Evolutionary conservation across 2,113 vertebrate genomes (phyloP), one percentile per base, ranked within the genome.

Genomic region (Lagenorhynchus albirostris): DNA sequence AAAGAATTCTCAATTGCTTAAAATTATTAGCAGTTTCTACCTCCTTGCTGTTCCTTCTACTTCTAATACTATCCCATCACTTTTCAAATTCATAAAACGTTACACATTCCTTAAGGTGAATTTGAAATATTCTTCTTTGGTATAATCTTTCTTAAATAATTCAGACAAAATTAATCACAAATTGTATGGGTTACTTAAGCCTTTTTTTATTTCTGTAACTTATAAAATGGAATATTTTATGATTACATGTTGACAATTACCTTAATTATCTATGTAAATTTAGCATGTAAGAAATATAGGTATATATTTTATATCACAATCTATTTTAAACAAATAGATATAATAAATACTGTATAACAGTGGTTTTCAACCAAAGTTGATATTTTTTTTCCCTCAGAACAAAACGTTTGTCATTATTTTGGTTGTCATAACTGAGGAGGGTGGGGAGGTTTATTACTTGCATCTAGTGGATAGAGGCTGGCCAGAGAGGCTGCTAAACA

Each of bases 401-500:
- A 70, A 96, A 25, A 33, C 25, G 63, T 33, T 91, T 96, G 58
- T 3, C 21, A 33, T 63, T 4, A 63, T n/a, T 91, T 58, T 9
- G 33, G 18, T 89, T 50, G 31, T 44, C 58, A 53, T 20, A 58
- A 36, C 5, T 83, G 70, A 21, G 41, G 13, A 25, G 17, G 3
- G 8, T 36, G 76, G 15, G 62, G 21, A 91, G 33, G 38, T 36
- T 81, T 89, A 50, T 36, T 96, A 60, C 71, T 96, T 71, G 71
- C 77, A 94, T 95, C 87, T 96, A 77, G 83, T 80, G 44, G 77
- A 76, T 41, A 70, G 58, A 97, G 58, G 5, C 12, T 55, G 87
- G 9, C 9, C 68, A 95, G 9, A 17, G 23, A 83, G 31, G 3
- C 20, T 84, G 47, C 6, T 85, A 85, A 63, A 63, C 25, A 60